Evolutionary conservation across 2,113 vertebrate genomes (phyloP), one percentile per base, ranked within the genome.

Genomic region (Sceloporus tristichus): DNA sequence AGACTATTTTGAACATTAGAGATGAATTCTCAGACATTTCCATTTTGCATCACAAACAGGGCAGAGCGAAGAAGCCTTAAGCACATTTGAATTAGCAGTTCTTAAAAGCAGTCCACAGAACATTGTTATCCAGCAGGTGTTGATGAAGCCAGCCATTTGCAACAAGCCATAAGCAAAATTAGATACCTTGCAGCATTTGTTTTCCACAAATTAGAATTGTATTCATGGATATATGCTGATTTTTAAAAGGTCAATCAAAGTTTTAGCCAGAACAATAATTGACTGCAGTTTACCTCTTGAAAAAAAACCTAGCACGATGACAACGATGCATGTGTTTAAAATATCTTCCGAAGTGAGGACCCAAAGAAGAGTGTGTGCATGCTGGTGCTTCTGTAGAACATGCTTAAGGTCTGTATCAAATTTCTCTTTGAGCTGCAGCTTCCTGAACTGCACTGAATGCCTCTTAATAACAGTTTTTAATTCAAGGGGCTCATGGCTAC

Each of bases 151-250:
- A 86, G 48, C 25, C 62, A 56, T 74, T 59, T 59, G 73, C 53
- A 68, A 70, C 59, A 73, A 54, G 85, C 84, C 66, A 85, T 1
- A 77, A 34, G 75, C 83, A 86, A 90, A 74, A 75, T 29, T 65
- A 83, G 77, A 10, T 34, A 85, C 27, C 59, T 25, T 56, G 66
- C 27, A 82, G 79, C 40, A 75, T 81, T 74, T 75, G 27, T 40
- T 59, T 53, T 40, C 34, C 27, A 87, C 54, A 56, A 82, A 56
- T 29, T 38, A 71, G 56, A 78, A 2, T 23, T 34, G 21, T 70
- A 81, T 48, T 53, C 2, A 8, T 74, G 25, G 14, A 71, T 80
- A 42, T n/a, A 38, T 62, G 48, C 4, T 54, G 29, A 8, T 53
- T 25, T 48, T 62, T 42, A 1, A 25, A 74, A 75, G 53, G 83